Conservation (phyloP, 2,888 invertebrate species). For the Stenurella melanura region DNA sequence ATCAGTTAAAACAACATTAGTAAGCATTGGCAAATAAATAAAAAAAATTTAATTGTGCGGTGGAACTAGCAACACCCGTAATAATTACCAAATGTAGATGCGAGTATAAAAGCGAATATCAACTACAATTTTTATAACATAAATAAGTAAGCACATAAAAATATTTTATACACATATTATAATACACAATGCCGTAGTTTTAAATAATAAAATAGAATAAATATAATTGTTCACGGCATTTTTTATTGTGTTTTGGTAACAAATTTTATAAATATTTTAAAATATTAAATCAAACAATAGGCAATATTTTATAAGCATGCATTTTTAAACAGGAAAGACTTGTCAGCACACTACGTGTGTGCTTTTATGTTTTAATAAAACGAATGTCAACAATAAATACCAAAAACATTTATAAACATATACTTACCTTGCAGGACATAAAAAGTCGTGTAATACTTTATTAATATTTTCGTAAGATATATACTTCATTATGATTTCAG, state of each 20-base stretch:
- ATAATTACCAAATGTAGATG: background rate
- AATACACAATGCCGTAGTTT: slow-evolving; percentile 17
- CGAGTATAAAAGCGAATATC: background rate
- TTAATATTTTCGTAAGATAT: background rate
- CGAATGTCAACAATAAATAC: slow-evolving; percentile 31
- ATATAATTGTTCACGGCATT: slow-evolving; percentile 19
- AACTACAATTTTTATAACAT: background rate
- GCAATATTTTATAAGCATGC: slow-evolving; percentile 33
- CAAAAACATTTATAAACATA: slow-evolving; percentile 3
- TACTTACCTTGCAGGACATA: slow-evolving; percentile 7
- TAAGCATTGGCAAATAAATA: too few species aligned
- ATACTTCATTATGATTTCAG: background rate
- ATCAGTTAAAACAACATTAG: too few species aligned
- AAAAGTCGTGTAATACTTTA: background rate
- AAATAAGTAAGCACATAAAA: slow-evolving; percentile 9
- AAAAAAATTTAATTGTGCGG: too few species aligned
- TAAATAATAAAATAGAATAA: slow-evolving; percentile 28
- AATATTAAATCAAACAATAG: slow-evolving; percentile 36
- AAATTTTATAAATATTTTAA: slow-evolving; percentile 29
- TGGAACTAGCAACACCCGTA: too few species aligned
- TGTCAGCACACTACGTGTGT: slow-evolving; percentile 12
- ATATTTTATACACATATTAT: background rate
- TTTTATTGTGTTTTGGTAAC: slow-evolving; percentile 31
- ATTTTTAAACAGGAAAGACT: slow-evolving; percentile 30
- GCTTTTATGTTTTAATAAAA: slow-evolving; percentile 27